Percentiles rank a stretch among this genome's conserved stretches.
Conservation (phyloP, 2,113 vertebrate species). For the Paramormyrops kingsleyae region DNA sequence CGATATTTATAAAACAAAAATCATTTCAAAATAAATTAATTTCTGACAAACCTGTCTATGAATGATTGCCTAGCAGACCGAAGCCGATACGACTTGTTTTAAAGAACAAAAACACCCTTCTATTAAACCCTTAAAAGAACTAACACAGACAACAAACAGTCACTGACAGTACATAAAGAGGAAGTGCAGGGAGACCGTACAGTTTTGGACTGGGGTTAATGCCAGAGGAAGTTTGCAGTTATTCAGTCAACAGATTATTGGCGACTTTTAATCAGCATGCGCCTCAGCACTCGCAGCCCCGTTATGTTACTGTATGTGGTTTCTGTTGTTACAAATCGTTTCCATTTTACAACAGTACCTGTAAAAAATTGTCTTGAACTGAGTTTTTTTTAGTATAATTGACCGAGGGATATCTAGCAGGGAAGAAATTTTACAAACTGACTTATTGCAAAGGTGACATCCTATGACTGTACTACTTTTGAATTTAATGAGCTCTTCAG, state of each 20-base stretch:
- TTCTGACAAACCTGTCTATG: background rate
- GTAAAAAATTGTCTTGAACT: background rate
- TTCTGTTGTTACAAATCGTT: background rate
- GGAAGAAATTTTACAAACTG: background rate
- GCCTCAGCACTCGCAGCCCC: background rate
- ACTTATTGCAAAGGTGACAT: no score
- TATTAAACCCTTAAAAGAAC: background rate
- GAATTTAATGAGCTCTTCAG: no score
- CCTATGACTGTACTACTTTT: no score
- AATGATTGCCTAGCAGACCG: background rate
- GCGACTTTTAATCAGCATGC: background rate
- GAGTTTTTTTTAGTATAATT: no score
- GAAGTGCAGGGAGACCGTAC: background rate
- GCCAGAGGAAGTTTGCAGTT: background rate
- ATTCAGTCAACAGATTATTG: background rate
- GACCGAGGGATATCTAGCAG: background rate
- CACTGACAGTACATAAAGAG: background rate
- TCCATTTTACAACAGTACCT: background rate
- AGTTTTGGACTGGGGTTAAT: background rate
- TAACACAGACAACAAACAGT: background rate
- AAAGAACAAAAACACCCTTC: background rate
- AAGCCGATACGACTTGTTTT: background rate
- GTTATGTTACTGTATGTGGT: background rate
- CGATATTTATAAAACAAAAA: background rate
- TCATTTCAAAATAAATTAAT: background rate